These are phyloP conservation scores for Podocnemis expansa DNA, from an alignment of 2,113 vertebrate genomes.

Conservation along the genomic window DNA sequence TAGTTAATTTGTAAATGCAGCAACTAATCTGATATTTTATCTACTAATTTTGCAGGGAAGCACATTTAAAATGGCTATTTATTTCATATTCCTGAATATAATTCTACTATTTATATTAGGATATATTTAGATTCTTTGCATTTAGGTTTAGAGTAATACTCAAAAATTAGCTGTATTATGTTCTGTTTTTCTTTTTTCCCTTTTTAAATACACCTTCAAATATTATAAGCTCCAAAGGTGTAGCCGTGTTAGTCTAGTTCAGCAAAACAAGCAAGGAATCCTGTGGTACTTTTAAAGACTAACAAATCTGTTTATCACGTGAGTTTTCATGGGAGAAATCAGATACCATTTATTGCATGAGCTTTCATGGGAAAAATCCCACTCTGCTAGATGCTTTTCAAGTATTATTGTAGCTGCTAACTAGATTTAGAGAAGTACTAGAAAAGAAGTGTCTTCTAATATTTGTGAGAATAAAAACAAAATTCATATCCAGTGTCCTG, in stretches of 20 bases:
- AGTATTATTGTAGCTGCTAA: neutral
- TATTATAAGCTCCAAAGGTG: no score
- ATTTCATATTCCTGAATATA: neutral
- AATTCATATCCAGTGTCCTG: neutral
- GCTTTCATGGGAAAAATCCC: no score
- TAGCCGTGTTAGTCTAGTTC: no score
- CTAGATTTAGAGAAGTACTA: neutral
- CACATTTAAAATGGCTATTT: neutral
- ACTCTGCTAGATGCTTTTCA: no score
- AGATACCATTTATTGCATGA: no score
- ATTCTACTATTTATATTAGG: neutral
- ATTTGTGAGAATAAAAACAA: neutral
- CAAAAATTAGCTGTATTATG: neutral
- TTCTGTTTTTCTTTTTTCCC: neutral
- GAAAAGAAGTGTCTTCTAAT: neutral
- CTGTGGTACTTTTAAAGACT: no score
- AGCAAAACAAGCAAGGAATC: no score
- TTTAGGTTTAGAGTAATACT: neutral
- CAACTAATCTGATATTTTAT: neutral
- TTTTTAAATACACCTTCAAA: neutral
- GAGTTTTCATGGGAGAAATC: no score
- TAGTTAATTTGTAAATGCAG: constrained; percentile 45
- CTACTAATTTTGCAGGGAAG: neutral
- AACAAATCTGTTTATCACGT: no score
- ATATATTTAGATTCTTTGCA: neutral